phyloP scores from a whole-genome alignment of 2,888 invertebrate species.

The Melieria picta region DNA sequence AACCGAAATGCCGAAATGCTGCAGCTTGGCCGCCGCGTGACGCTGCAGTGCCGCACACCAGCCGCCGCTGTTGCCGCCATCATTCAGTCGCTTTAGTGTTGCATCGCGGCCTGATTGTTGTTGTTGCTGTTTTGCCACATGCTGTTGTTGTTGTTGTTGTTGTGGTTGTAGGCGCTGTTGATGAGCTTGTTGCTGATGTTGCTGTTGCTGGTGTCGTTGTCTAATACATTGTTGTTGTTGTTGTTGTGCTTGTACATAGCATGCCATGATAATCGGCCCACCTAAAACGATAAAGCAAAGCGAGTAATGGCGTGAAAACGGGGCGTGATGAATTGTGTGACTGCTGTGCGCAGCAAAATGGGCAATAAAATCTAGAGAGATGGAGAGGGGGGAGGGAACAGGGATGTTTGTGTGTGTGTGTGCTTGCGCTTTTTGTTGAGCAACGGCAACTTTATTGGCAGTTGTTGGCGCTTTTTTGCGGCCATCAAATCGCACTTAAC shows the following conservation, averaged over 20 bases:
- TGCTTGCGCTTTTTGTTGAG: too few relatives aligned
- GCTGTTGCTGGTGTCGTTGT: conserved; percentile 46
- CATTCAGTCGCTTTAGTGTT: conserved; percentile 16
- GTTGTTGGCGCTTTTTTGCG: conserved; percentile 10
- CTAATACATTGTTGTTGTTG: conserved; percentile 45
- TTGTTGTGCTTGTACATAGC: conserved; percentile 61
- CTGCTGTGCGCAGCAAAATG: neutral
- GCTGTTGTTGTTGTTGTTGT: conserved; percentile 40
- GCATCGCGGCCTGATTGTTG: neutral
- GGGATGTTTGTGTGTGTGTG: too few relatives aligned
- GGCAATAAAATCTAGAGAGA: conserved; percentile 4
- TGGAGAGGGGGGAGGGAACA: neutral
- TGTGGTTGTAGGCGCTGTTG: conserved; percentile 37
- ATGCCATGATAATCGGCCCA: conserved; percentile 66
- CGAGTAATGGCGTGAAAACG: neutral
- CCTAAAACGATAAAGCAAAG: conserved; percentile 46
- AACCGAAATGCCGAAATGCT: conserved; percentile 5
- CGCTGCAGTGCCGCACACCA: neutral
- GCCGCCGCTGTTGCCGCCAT: conserved; percentile 6
- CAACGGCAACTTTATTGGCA: conserved; percentile 17
- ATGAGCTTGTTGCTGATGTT: conserved; percentile 42
- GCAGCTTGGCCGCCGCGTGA: conserved; percentile 6
- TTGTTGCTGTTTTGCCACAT: conserved; percentile 15
- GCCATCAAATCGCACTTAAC: conserved; percentile 19
- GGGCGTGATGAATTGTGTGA: too few relatives aligned